Evolutionary conservation across 2,888 invertebrate species (phyloP), one percentile per base, ranked within the genome.

Genomic region (Caenorhabditis imperialis): DNA sequence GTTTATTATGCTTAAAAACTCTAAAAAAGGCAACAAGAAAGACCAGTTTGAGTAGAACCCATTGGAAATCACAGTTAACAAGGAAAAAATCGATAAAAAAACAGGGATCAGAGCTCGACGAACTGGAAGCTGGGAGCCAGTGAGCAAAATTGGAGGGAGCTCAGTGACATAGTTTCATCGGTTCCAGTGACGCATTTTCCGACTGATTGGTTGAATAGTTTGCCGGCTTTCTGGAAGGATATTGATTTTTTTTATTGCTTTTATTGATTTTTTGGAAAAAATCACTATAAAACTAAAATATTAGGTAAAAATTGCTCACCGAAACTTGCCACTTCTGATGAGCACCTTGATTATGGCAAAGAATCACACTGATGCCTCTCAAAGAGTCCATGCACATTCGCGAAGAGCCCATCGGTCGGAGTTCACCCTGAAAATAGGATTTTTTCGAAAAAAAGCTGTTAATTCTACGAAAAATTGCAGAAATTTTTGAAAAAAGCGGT

Each of bases 291-390:
- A 10, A 7, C 10, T 30, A 30, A 10, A 7, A 7, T 30, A 7
- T 30, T 30, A 30, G 10, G 10, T 30, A 30, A 10, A 30, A 30
- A n/a, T n/a, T 30, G 48, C 65, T 42, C 47, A 83, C 83, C 75
- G 81, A 81, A 38, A 70, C 63, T 57, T 92, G 92, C 97, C 97
- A 98, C 86, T 94, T 94, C 89, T 97, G 97, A 79, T 93, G 92
- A 0, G 94, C 94, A 12, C 94, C 93, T 90, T 94, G 93, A 88
- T 94, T 94, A 86, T 96, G 96, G 86, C 97, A 97, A 89, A 97
- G 96, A 81, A 93, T 92, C 10, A 97, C 90, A 62, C 92, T 90
- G 0, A 95, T 94, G 50, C 90, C 90, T 50, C 90, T 90, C 75
- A 91, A 91, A 0, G 82, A 77, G 51, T 91, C 91, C 0, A 93